A percentile compares a stretch with the other conserved stretches of the same genome.
phyloP scores from a whole-genome alignment of 1,140 invertebrate species.

The Neomicropteryx cornuta region DNA sequence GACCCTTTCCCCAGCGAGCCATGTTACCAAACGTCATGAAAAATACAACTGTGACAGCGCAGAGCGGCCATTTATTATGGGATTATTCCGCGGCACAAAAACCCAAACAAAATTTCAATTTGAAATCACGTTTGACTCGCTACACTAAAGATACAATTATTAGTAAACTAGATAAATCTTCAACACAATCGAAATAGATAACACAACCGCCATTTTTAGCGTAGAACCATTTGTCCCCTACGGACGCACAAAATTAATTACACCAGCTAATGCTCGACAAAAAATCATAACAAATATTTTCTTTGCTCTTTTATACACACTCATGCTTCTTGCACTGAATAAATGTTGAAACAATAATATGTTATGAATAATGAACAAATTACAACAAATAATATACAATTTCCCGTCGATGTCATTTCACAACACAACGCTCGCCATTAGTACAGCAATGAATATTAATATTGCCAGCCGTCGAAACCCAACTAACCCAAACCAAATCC shows the following conservation, averaged over 20 bases:
- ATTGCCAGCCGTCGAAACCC: too few relatives aligned
- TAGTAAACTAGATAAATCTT: conserved; percentile 30
- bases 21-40: conserved; percentile 42
- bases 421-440: conserved; percentile 13
- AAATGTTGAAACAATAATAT: too few relatives aligned
- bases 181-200: conserved; percentile 41
- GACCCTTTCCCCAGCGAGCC: conserved; percentile 48
- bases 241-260: conserved; percentile 23
- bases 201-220: conserved; percentile 42
- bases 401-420: conserved; percentile 12
- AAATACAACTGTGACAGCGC: conserved; percentile 32
- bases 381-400: too few relatives aligned
- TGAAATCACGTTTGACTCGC: conserved; percentile 10
- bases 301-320: too few relatives aligned
- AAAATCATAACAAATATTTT: too few relatives aligned
- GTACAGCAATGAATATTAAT: too few relatives aligned
- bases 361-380: too few relatives aligned
- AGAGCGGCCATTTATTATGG: conserved; percentile 24
- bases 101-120: conserved; percentile 13
- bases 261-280: too few relatives aligned
- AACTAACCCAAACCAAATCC: too few relatives aligned
- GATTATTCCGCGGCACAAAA: conserved; percentile 30
- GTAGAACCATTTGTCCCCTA: conserved; percentile 34
- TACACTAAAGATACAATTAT: conserved; percentile 17
- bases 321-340: too few relatives aligned